phyloP scores from a whole-genome alignment of 2,888 invertebrate genomes.

The Lutraria lutraria region DNA sequence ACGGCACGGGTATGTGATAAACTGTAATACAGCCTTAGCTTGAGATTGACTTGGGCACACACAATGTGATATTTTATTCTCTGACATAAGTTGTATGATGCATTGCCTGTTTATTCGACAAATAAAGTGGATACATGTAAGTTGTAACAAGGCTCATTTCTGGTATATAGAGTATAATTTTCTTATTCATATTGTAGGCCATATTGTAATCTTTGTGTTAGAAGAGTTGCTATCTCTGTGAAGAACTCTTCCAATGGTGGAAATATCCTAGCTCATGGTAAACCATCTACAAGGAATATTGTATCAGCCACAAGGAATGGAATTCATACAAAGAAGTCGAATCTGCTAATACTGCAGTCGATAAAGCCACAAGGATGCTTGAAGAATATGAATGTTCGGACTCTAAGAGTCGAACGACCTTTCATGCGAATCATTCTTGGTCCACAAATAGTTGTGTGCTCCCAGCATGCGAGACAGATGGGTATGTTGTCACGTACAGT shows the following conservation, averaged over 20 bases:
- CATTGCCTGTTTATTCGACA: too few species aligned
- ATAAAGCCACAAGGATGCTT: conserved; percentile 39
- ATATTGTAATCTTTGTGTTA: conserved; percentile 50
- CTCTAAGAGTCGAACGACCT: conserved; percentile 24
- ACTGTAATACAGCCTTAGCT: too few species aligned
- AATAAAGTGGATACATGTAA: too few species aligned
- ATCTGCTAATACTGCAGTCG: conserved; percentile 8
- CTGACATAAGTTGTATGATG: too few species aligned
- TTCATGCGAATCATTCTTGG: conserved; percentile 1
- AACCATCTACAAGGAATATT: conserved; percentile 14
- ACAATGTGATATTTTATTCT: too few species aligned
- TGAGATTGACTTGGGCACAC: too few species aligned
- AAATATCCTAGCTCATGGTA: not conserved
- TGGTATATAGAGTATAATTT: too few species aligned
- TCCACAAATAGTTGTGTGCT: conserved; percentile 36
- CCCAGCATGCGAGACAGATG: conserved; percentile 38
- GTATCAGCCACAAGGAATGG: conserved; percentile 12
- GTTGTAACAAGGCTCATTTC: too few species aligned
- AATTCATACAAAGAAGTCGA: not conserved
- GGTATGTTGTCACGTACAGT: conserved; percentile 26
- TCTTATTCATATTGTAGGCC: conserved; percentile 31
- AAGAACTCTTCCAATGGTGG: not conserved
- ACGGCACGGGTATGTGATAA: too few species aligned
- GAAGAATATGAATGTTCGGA: conserved; percentile 26
- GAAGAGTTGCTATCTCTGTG: conserved; percentile 28